Conservation (phyloP, 2,113 vertebrate species). For the Mobula birostris region DNA sequence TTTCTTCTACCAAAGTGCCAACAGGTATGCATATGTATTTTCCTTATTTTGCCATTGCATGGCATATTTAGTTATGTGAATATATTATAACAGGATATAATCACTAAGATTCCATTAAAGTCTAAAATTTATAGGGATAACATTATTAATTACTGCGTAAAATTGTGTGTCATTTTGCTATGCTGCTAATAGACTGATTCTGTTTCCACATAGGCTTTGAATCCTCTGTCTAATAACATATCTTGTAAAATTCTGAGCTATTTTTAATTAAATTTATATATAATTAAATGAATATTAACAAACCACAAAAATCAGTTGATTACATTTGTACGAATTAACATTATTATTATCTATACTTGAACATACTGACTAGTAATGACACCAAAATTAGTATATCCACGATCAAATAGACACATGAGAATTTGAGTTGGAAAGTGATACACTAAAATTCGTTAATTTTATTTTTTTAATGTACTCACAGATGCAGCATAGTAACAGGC, state of each 20-base stretch:
- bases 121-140: not conserved
- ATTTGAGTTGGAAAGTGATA: not conserved
- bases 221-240: not conserved
- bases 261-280: constrained; percentile 2
- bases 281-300: not conserved
- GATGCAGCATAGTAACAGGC: too few species aligned
- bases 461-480: too few species aligned
- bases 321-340: not conserved
- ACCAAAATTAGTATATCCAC: not conserved
- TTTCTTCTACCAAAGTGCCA: too few species aligned
- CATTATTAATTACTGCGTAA: not conserved
- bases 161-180: not conserved
- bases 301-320: not conserved
- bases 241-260: not conserved
- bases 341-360: not conserved
- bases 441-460: not conserved
- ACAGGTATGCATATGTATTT: not conserved
- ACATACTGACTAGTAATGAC: not conserved
- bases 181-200: not conserved
- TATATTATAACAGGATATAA: not conserved
- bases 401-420: not conserved
- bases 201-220: not conserved
- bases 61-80: not conserved
- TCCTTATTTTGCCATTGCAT: not conserved
- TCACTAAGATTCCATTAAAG: not conserved